Conservation (phyloP, 2,888 invertebrate species). For the Perizoma affinitatum region DNA sequence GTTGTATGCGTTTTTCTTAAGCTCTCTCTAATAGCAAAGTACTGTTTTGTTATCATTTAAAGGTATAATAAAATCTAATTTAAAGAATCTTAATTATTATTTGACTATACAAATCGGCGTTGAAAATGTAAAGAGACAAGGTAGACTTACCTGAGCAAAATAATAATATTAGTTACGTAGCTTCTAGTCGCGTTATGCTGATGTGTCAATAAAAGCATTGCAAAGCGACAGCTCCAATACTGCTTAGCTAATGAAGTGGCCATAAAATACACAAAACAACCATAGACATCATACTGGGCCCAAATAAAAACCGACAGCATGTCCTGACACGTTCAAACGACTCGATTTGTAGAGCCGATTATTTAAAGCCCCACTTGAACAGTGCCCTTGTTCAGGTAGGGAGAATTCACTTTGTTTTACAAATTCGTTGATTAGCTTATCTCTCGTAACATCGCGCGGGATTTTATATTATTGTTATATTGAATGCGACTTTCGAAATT, state of each 20-base stretch:
- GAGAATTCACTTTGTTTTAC: conserved; percentile 64
- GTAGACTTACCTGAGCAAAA: neutral
- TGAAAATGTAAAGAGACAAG: too few species aligned
- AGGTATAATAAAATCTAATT: too few species aligned
- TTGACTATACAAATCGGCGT: too few species aligned
- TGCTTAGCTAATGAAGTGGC: conserved; percentile 75
- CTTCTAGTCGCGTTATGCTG: conserved; percentile 37
- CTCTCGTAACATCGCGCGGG: conserved; percentile 43
- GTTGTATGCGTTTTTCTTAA: too few species aligned
- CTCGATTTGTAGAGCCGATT: conserved; percentile 76
- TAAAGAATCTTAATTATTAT: too few species aligned
- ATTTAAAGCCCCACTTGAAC: conserved; percentile 53
- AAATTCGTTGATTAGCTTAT: conserved; percentile 67
- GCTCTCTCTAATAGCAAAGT: too few species aligned
- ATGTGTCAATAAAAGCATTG: conserved; percentile 67
- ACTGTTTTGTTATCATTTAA: too few species aligned
- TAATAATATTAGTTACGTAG: conserved; percentile 1
- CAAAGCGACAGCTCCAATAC: conserved; percentile 59
- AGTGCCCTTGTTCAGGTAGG: conserved; percentile 57
- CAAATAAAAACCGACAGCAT: conserved; percentile 72
- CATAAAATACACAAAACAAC: conserved; percentile 77
- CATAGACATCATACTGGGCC: conserved; percentile 69
- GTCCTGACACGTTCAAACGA: conserved; percentile 78
- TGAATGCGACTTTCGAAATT: conserved; percentile 9
- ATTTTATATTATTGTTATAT: conserved; percentile 28